phyloP scores from a whole-genome alignment of 1,140 invertebrate species.

The Chlorops oryzae region DNA sequence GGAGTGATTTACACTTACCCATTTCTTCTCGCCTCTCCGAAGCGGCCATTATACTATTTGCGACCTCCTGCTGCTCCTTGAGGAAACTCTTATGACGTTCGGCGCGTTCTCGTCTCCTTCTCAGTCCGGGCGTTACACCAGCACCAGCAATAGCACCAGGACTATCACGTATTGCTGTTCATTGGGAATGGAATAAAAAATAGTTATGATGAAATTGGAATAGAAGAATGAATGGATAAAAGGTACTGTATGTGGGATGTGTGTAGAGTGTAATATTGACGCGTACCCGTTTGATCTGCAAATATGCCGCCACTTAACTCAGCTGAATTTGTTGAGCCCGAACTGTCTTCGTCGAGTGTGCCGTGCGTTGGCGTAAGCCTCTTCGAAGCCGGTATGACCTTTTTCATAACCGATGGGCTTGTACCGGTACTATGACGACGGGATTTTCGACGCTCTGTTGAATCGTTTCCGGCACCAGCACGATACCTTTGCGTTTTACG shows the following conservation, averaged over 20 bases:
- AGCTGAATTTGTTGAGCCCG: constrained; percentile 41
- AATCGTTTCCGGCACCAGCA: constrained; percentile 53
- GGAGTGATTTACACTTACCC: too few relatives aligned
- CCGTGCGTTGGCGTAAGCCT: constrained; percentile 38
- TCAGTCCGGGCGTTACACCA: constrained; percentile 68
- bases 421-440: constrained; percentile 66
- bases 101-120: constrained; percentile 66
- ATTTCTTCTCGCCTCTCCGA: constrained; percentile 50
- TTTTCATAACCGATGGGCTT: constrained; percentile 51
- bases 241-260: not conserved
- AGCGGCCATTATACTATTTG: constrained; percentile 51
- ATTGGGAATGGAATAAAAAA: too few relatives aligned
- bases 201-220: too few relatives aligned
- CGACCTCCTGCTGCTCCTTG: constrained; percentile 69
- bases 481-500: constrained; percentile 69
- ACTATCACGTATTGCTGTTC: too few relatives aligned
- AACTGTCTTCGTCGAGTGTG: constrained; percentile 48
- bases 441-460: constrained; percentile 66
- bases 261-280: too few relatives aligned
- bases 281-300: constrained; percentile 36
- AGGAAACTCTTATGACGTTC: constrained; percentile 75
- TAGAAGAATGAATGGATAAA: not conserved
- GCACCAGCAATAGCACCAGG: too few relatives aligned
- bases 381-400: constrained; percentile 32
- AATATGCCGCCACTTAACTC: constrained; percentile 40